Conservation (phyloP, 2,888 invertebrate species). For the Micoletzkya japonica region DNA sequence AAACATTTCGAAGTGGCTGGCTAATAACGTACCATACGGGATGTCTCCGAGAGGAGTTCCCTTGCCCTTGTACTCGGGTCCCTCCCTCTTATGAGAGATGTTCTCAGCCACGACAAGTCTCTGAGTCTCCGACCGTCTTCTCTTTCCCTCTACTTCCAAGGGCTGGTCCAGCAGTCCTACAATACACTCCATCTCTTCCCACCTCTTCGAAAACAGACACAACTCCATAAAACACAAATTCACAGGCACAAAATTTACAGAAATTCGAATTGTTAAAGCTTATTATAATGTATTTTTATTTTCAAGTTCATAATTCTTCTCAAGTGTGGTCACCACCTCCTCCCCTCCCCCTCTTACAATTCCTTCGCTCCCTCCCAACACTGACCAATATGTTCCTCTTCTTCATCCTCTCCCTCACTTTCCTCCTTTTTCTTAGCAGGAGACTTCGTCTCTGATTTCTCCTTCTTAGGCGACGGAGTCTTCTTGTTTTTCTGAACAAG, state of each 20-base stretch:
- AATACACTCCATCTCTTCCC: background rate
- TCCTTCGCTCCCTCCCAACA: background rate
- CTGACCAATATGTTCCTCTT: constrained; percentile 1
- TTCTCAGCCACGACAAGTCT: background rate
- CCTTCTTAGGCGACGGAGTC: background rate
- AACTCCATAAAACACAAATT: too few species aligned
- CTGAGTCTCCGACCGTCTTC: background rate
- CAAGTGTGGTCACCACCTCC: background rate
- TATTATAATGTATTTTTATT: too few species aligned
- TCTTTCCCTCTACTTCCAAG: constrained; percentile 17
- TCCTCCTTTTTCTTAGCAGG: background rate
- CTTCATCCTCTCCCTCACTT: constrained; percentile 6
- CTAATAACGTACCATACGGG: background rate
- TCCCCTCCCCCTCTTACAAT: background rate
- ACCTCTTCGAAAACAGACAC: too few species aligned
- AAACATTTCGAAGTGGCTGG: background rate
- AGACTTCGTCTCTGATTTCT: background rate
- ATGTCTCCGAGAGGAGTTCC: constrained; percentile 8
- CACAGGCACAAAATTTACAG: too few species aligned
- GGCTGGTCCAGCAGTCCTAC: constrained; percentile 6
- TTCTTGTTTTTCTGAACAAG: too few species aligned
- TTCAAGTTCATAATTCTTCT: background rate
- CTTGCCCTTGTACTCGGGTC: background rate
- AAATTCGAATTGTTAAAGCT: too few species aligned
- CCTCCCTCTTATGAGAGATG: background rate